phyloP scores from a whole-genome alignment of 2,797 vertebrate genomes.

The Enteromius unitaeniatus region DNA sequence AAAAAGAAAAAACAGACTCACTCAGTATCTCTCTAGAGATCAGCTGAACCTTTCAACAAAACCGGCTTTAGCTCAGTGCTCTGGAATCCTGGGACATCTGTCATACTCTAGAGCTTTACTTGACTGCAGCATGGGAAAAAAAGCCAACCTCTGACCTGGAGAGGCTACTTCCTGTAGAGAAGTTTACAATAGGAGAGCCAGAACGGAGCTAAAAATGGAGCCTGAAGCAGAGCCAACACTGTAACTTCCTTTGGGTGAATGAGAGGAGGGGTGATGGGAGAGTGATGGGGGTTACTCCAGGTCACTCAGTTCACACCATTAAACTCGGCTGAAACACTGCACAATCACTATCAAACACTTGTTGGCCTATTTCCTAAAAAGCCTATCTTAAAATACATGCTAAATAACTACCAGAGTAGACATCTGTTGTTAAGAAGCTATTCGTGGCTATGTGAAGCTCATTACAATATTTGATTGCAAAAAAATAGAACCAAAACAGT shows the following conservation, averaged over 20 bases:
- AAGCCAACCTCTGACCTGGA: conserved; percentile 42
- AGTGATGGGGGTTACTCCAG: conserved; percentile 37
- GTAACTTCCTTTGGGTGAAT: conserved; percentile 54
- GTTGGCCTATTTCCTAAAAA: conserved; percentile 9
- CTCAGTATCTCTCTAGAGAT: background rate
- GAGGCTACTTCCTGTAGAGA: conserved; percentile 52
- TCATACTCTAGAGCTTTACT: conserved; percentile 31
- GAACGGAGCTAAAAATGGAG: conserved; percentile 49
- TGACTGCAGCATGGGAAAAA: conserved; percentile 53
- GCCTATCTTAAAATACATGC: background rate
- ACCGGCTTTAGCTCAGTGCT: conserved; percentile 6
- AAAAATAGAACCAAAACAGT: background rate
- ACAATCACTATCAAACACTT: background rate
- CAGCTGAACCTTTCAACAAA: conserved; percentile 15
- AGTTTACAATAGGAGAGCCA: conserved; percentile 40
- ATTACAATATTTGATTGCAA: background rate
- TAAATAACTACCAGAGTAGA: background rate
- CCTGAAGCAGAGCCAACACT: conserved; percentile 43
- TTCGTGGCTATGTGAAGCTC: background rate
- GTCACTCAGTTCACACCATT: conserved; percentile 44
- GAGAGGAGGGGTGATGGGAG: conserved; percentile 12
- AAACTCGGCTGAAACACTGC: background rate
- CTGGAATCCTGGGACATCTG: conserved; percentile 39
- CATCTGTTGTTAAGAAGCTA: background rate
- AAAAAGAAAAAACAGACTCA: conserved; percentile 16